Evolutionary conservation across 2,888 invertebrate genomes (phyloP).

Genomic region (Drosophila stalkeri): DNA sequence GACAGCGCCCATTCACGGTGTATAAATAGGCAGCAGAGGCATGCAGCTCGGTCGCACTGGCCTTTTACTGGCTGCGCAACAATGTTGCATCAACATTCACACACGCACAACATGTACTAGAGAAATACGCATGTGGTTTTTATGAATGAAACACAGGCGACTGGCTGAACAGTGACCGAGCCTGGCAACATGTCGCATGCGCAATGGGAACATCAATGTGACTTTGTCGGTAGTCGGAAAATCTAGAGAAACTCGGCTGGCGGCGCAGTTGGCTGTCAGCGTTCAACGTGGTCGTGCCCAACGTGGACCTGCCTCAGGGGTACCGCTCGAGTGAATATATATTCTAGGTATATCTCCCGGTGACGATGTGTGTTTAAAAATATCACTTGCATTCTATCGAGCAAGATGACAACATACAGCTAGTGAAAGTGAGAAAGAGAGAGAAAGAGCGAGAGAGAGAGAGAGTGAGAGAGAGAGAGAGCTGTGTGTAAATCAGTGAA

Average conservation of each 20-base stretch:
- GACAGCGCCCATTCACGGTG: slow-evolving; percentile 8
- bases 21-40: slow-evolving; percentile 33
- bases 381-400: slow-evolving; percentile 45
- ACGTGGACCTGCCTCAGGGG: slow-evolving; percentile 41
- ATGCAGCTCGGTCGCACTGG: slow-evolving; percentile 3
- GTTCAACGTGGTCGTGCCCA: slow-evolving; percentile 69
- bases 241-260: slow-evolving; percentile 57
- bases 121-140: slow-evolving; percentile 52
- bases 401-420: slow-evolving; percentile 34
- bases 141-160: slow-evolving; percentile 67
- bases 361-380: slow-evolving; percentile 49
- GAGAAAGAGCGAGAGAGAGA: slow-evolving; percentile 8
- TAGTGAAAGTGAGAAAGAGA: slow-evolving; percentile 8
- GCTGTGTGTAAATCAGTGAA: slow-evolving; percentile 1
- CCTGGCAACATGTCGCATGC: slow-evolving; percentile 70
- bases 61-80: slow-evolving; percentile 45
- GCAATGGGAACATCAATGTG: slow-evolving; percentile 26
- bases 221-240: slow-evolving; percentile 59
- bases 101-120: background rate
- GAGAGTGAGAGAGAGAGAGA: slow-evolving; percentile 11
- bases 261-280: slow-evolving; percentile 75
- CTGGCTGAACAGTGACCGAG: slow-evolving; percentile 32
- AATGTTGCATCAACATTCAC: slow-evolving; percentile 53
- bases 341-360: slow-evolving; percentile 17
- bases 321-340: slow-evolving; percentile 1